Base-by-base conservation (phyloP, 2,888 invertebrate genomes). In the Thera obeliscata region DNA sequence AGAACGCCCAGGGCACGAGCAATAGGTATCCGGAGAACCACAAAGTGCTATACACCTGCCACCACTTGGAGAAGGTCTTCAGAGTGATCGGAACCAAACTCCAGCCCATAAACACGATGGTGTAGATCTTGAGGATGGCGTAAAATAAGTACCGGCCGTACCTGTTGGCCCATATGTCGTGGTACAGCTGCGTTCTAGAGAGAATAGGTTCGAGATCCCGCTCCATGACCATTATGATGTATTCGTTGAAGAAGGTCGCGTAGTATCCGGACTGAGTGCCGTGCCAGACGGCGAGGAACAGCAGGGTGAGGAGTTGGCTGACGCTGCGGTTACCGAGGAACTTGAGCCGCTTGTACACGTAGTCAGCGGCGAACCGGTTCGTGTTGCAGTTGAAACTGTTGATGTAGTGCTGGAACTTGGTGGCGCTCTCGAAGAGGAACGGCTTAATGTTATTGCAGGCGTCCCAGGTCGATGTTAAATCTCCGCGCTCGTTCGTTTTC, bases 201-300 rank as follows among this genome's bases (percentile, higher is more conserved):
- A 96, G 77, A 6, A 95, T 94, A 0, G 89, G 81, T 80, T 95
- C 95, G 0, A 96, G 77, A 82, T 98, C 97, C 89, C 96, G 97
- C 81, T 99, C 98, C 82, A 97, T 95, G 72, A 95, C 95, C 86
- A 98, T 97, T 46, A 98, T 96, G 46, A 97, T 89, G 84, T 98
- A 99, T 84, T 99, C 99, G 87, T 98, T 96, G 66, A 97, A 94
- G 94, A 99, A 99, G 56, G 97, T 97, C 81, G 97, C 94, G 85
- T 98, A 99, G 83, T 99, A 99, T 0, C 99, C 99, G 8, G 97
- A 96, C 83, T 98, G 97, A 62, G 98, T 96, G 9, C 99, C 99
- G 88, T 99, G 99, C 99, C 99, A 99, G 0, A 98, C 82, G 0
- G 99, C 98, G 50, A 99, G 95, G 89, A 99, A 99, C 0, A 95